Evolutionary conservation across 2,797 vertebrate genomes (phyloP), one percentile per base, ranked within the genome.

Genomic region (Neostethus bicornis): DNA sequence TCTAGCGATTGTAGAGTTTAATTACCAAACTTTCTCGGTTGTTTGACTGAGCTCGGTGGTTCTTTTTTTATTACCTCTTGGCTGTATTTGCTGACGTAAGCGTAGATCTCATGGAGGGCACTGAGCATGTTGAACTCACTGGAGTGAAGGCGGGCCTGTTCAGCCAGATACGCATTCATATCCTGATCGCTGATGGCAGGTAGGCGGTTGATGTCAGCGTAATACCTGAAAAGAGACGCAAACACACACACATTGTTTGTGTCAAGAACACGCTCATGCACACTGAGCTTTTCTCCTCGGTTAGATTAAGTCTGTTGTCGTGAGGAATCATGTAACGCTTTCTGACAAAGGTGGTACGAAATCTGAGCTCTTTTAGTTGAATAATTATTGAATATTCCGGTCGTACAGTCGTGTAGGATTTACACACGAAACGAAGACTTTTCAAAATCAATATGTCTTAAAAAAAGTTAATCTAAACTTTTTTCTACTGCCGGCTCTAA

Each of bases 131-230:
- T 95, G 92, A 97, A 97, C 87, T 97, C 96, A 26, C 83, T 80
- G 0, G 93, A 91, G 61, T 97, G 96, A 80, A 97, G 92, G 69
- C 96, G 95, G 0, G 95, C 96, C 87, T 97, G 96, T 85, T 97
- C 96, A 10, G 95, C 95, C 81, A 97, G 93, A 92, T 97, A 96
- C 84, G 96, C 96, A 5, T 96, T 97, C 96, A 97, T 97, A 84
- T 97, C 96, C 89, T 97, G 96, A 90, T 97, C 96, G 1, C 96
- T 97, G 91, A 97, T 96, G 87, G 95, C 95, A 0, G 96, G 95
- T 28, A 97, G 94, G 79, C 95, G 96, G 90, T 93, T 90, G 11
- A 97, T 97, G 85, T 97, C 95, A 0, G 96, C 95, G 1, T 97
- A 97, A 89, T 97, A 97, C 92, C 96, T 97, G 89, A 55, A 55